Conservation (phyloP, 1,140 invertebrate species). For the Lordiphosa stackelbergi region DNA sequence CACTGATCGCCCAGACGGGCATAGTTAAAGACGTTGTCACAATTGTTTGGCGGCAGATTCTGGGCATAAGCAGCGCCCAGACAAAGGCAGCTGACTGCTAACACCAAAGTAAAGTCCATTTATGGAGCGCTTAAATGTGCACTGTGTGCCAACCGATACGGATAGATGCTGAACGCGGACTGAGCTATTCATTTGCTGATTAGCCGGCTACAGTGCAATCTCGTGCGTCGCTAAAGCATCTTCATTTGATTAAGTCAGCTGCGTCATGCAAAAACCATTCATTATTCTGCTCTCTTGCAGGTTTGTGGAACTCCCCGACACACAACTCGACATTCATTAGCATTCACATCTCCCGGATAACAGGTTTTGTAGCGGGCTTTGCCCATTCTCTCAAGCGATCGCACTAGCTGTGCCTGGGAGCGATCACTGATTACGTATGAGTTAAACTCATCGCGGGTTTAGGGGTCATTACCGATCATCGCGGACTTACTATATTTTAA, state of each 20-base stretch:
- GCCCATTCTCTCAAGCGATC: conserved; percentile 16
- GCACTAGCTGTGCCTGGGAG: too few species aligned
- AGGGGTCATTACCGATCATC: conserved; percentile 9
- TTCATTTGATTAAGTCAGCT: background rate
- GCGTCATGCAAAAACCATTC: background rate
- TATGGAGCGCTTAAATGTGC: background rate
- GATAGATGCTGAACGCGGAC: conserved; percentile 31
- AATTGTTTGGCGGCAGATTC: conserved; percentile 32
- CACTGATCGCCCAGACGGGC: conserved; percentile 11
- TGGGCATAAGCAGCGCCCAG: conserved; percentile 17
- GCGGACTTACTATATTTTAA: too few species aligned
- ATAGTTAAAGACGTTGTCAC: conserved; percentile 26
- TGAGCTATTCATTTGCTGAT: conserved; percentile 16
- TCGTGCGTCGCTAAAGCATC: background rate
- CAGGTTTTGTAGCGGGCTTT: conserved; percentile 41
- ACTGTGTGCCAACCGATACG: conserved; percentile 25
- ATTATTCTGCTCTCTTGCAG: conserved; percentile 7
- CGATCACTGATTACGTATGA: conserved; percentile 8
- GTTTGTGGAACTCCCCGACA: conserved; percentile 15
- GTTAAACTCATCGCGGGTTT: conserved; percentile 5
- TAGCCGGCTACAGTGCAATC: conserved; percentile 3
- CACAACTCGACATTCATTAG: conserved; percentile 1
- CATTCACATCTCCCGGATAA: background rate
- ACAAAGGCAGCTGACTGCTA: conserved; percentile 24
- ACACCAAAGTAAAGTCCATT: conserved; percentile 28